Base-by-base conservation (phyloP, 2,888 invertebrate species). In the Acrocyrtus sp. region DNA sequence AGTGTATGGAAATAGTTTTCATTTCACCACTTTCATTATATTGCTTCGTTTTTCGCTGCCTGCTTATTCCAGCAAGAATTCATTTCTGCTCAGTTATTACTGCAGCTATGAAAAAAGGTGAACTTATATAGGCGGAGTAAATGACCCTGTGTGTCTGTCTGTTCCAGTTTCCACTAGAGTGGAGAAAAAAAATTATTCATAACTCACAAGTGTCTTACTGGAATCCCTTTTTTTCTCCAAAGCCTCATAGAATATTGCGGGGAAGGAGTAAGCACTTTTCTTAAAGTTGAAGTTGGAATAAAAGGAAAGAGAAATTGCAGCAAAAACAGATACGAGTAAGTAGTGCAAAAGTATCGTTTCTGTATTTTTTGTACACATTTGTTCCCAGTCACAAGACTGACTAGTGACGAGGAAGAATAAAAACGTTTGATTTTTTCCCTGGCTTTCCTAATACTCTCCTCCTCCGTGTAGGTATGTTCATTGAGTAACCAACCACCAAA, bases 81-180 rank as follows among this genome's bases (percentile, higher is more conserved):
- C 15, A 17, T 27, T n/a, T 17, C 27, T 27, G 17, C 15, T 17
- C 15, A 43, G 43, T 10, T 17, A 43, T 43, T 17, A 43, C 15
- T 17, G 43, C 43, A 43, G 15, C 17, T 43, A 17, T 19, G 15
- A 48, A 24, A 17, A 21, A 21, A 21, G 3, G 24, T 24, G 22
- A 17, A 48, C 22, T 48, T 41, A 54, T 54, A 61, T 41, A 73
- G 73, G 72, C 53, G 65, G 70, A 72, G 72, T 63, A 72, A 72
- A 65, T 72, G 72, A 72, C 72, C 72, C 72, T 72, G 65, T 72
- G 65, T 72, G 72, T 63, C 72, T 50, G 72, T 54, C 65, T 60
- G 72, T 72, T 72, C 72, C 72, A 72, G 58, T 72, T 72, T 72
- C 65, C 34, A 41, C 26, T 50, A 57, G 50, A 27, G 45, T 27